phyloP scores from a whole-genome alignment of 2,113 vertebrate genomes.

The Oxyura jamaicensis region DNA sequence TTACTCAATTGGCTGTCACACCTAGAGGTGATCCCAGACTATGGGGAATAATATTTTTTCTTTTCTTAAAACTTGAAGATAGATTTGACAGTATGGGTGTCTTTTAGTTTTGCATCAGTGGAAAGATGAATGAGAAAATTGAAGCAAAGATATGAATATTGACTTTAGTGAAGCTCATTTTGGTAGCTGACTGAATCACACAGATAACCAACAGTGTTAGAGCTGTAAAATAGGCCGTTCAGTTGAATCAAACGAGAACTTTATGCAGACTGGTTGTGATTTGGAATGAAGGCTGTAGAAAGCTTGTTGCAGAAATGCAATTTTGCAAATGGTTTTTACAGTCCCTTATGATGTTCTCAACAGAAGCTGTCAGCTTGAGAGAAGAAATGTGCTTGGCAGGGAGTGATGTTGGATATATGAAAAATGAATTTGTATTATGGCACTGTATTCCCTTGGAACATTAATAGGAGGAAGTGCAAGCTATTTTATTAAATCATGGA shows the following conservation, averaged over 20 bases:
- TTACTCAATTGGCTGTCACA: neutral
- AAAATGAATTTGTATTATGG: constrained; percentile 24
- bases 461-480: neutral
- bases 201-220: neutral
- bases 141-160: neutral
- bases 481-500: constrained; percentile 37
- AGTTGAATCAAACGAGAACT: neutral
- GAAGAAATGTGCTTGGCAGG: constrained; percentile 4
- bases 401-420: neutral
- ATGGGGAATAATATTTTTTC: neutral
- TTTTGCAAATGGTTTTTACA: constrained; percentile 13
- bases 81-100: neutral
- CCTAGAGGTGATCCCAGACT: neutral
- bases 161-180: neutral
- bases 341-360: constrained; percentile 12
- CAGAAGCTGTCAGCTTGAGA: constrained; percentile 21
- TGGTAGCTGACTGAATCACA: neutral
- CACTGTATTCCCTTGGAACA: neutral
- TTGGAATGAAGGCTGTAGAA: constrained; percentile 10
- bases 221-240: neutral
- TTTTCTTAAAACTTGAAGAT: neutral
- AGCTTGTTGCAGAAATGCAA: neutral
- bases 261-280: neutral
- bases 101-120: neutral
- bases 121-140: neutral